These are phyloP conservation scores for Actias luna DNA, from an alignment of 2,888 invertebrate species.

Conservation along the genomic window DNA sequence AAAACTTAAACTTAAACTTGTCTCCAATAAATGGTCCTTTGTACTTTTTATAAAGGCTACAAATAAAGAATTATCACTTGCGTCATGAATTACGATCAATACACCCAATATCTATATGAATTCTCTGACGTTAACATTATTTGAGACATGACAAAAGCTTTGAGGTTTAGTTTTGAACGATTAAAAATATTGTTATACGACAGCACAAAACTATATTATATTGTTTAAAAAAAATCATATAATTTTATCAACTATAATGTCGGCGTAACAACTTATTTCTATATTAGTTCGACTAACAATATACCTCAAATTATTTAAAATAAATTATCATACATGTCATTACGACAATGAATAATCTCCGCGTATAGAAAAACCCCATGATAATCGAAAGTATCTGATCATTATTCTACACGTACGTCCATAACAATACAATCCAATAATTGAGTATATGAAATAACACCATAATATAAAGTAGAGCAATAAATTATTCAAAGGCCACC, in stretches of 20 bases:
- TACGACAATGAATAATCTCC: not conserved
- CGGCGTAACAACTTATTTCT: not conserved
- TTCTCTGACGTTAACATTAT: not conserved
- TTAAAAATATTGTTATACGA: not conserved
- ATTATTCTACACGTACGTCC: not conserved
- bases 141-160: not conserved
- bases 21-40: too few relatives aligned
- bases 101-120: not conserved
- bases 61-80: too few relatives aligned
- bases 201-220: too few relatives aligned
- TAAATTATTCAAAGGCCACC: slow-evolving; percentile 33
- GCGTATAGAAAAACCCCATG: too few relatives aligned
- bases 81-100: too few relatives aligned
- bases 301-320: not conserved
- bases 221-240: too few relatives aligned
- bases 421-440: not conserved
- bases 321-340: not conserved
- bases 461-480: slow-evolving; percentile 1
- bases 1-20: too few relatives aligned
- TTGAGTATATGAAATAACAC: not conserved
- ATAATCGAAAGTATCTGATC: not conserved
- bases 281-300: not conserved
- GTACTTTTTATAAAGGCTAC: too few relatives aligned
- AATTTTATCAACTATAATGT: not conserved
- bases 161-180: too few relatives aligned